Base-by-base conservation (phyloP, 2,797 vertebrate species). In the Loriculus beryllinus region DNA sequence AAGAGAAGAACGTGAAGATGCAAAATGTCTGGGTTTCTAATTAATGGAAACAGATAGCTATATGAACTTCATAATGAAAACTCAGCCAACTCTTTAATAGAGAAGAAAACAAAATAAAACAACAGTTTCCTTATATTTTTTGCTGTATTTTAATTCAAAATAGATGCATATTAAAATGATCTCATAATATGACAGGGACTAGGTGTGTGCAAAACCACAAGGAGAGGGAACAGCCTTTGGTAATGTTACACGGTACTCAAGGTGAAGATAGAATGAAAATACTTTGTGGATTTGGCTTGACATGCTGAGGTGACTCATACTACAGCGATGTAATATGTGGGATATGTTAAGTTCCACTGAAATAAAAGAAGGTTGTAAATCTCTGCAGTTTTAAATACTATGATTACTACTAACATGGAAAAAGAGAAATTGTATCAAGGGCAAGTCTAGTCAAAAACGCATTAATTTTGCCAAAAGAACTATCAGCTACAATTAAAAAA, bases 311-410 rank as follows among this genome's bases (percentile, higher is more conserved):
- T 92, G 84, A 94, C 65, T 95, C 87, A 88, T 17, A 67, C 59
- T 56, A 72, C 47, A 51, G 81, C 51, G 74, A 90, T 65, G 29
- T 64, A 93, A 49, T 33, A 83, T 6, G 18, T 29, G 26, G 49
- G 47, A 62, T 49, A 84, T 19, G 54, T 64, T 86, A 87, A 71
- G 39, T 92, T 88, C 31, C 56, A 86, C 35, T 84, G 52, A 90
- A 93, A 88, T 82, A 86, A 85, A 92, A 78, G 37, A 52, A 52
- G 51, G 52, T 22, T 85, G 62, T 76, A 90, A 62, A 72, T 93
- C 80, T 77, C 67, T 69, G n/a, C 70, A 80, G 70, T 75, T 81
- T 75, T 78, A 88, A 94, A 84, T 51, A 79, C 63, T 49, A 60
- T 59, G 51, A 86, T 86, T 90, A 90, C 51, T 82, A 84, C 63